Base-by-base conservation (phyloP, 1,140 invertebrate species). In the Samia ricini region DNA sequence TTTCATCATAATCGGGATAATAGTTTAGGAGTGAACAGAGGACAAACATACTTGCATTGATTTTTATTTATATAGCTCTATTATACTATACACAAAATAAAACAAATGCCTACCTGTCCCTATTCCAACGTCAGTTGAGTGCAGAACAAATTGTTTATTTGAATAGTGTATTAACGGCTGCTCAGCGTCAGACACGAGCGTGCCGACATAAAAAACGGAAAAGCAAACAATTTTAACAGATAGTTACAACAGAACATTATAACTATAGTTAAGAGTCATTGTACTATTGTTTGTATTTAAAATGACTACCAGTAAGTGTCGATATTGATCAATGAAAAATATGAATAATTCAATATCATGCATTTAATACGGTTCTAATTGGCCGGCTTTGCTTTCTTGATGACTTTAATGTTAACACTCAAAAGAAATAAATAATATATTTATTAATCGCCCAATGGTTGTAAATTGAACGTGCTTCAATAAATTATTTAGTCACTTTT, bases 221-320 rank as follows among this genome's bases (percentile, higher is more conserved):
- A 78, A 72, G 60, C 69, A 82, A 79, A 73, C 68, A 55, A 24
- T 49, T 69, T 42, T 74, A 76, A 82, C 76, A 75, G 69, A 80
- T 76, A 65, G 74, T 57, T 68, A 57, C 50, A 73, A 71, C 68
- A 56, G 55, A 59, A 49, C 36, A 52, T 61, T 62, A 69, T 55
- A 36, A 55, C 19, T 23, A 59, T 56, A 64, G 67, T 62, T 65
- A 60, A 64, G 49, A 60, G 58, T 61, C 55, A 58, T 60, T 50
- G 21, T 23, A 61, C n/a, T 12, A 24, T 56, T 55, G 54, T 18
- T 15, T 50, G 10, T 59, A 26, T 49, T 29, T 55, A 54, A 55
- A 60, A 42, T 15, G 33, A 42, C 33, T 42, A 42, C 10, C n/a
- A 12, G n/a, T 15, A 42, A 42, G 33, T 15, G n/a, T 42, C 33